Conservation (phyloP, 1,140 invertebrate genomes). For the Euwallacea fornicatus region DNA sequence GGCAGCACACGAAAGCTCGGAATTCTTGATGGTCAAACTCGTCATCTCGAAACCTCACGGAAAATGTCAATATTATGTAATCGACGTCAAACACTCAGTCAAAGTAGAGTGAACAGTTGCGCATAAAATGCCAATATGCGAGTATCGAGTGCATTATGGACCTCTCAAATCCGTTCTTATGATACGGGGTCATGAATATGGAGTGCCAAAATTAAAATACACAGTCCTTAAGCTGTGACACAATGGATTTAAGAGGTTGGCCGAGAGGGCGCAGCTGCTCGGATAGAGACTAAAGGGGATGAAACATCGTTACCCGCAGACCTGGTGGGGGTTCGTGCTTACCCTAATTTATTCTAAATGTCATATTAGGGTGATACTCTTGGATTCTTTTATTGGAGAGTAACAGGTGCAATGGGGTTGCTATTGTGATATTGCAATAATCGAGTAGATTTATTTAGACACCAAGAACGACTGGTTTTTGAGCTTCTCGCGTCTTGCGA, state of each 20-base stretch:
- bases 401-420: neutral
- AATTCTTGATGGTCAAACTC: too few relatives aligned
- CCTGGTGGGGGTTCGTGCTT: conserved; percentile 29
- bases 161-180: conserved; percentile 50
- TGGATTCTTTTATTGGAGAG: neutral
- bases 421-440: too few relatives aligned
- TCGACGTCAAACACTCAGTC: neutral
- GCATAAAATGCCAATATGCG: conserved; percentile 44
- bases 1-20: too few relatives aligned
- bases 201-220: conserved; percentile 53
- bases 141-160: conserved; percentile 42
- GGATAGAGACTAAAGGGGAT: conserved; percentile 34
- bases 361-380: conserved; percentile 26
- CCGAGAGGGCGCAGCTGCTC: conserved; percentile 45
- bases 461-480: too few relatives aligned
- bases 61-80: conserved; percentile 7
- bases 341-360: conserved; percentile 39
- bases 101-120: conserved; percentile 41
- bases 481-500: too few relatives aligned
- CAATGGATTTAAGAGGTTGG: conserved; percentile 45
- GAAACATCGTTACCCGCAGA: conserved; percentile 31
- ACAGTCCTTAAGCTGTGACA: conserved; percentile 44
- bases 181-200: conserved; percentile 52
- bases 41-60: too few relatives aligned
- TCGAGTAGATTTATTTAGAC: too few relatives aligned